A percentile compares a stretch with the other conserved stretches of the same genome.
phyloP scores from a whole-genome alignment of 2,888 invertebrate genomes.

The Erebia aethiops region DNA sequence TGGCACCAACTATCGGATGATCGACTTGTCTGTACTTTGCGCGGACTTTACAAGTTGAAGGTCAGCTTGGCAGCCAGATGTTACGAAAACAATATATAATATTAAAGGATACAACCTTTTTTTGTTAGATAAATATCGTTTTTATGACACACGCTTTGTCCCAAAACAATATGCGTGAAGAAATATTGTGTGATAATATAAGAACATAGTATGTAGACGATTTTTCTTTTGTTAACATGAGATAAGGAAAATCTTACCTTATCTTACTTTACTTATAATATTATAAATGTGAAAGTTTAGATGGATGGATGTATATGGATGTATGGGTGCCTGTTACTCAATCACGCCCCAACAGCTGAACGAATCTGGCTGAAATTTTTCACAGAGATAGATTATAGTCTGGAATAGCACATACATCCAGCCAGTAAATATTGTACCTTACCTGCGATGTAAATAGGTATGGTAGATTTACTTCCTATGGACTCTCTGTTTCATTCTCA shows the following conservation, averaged over 20 bases:
- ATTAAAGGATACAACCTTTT: not conserved
- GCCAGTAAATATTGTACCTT: too few relatives aligned
- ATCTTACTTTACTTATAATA: too few relatives aligned
- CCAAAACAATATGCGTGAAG: not conserved
- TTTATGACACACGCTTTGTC: not conserved
- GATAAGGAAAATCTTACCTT: too few relatives aligned
- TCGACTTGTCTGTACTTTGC: not conserved
- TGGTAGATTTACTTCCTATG: not conserved
- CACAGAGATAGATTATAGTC: too few relatives aligned
- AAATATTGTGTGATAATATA: not conserved
- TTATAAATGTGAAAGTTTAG: too few relatives aligned
- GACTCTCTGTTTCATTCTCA: not conserved
- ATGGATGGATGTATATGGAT: too few relatives aligned
- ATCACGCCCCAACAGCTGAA: too few relatives aligned
- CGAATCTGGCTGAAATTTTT: too few relatives aligned
- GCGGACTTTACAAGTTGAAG: not conserved
- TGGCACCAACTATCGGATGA: not conserved
- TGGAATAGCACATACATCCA: too few relatives aligned
- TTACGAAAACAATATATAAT: not conserved
- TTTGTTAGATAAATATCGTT: not conserved
- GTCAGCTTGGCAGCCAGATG: not conserved
- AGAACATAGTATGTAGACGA: too few relatives aligned
- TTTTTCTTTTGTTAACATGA: too few relatives aligned
- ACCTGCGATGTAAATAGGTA: not conserved
- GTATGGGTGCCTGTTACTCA: too few relatives aligned